Evolutionary conservation across 2,888 invertebrate genomes (phyloP).

Genomic region (Hoplodrina ambigua): DNA sequence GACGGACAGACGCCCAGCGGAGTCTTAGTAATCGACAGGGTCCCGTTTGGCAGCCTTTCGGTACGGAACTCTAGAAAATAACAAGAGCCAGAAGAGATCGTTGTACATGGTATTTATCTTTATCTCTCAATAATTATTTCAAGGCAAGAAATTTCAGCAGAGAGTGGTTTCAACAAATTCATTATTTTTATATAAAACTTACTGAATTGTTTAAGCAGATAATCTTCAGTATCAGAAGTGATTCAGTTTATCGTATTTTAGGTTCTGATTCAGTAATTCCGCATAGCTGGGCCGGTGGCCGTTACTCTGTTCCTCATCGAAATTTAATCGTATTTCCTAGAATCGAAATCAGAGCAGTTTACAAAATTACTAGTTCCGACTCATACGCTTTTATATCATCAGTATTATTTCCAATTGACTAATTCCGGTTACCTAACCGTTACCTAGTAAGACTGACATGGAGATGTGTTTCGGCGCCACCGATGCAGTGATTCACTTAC

Average conservation of each 20-base stretch:
- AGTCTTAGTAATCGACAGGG: no score
- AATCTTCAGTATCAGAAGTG: slow-evolving; percentile 6
- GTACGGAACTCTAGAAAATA: background rate
- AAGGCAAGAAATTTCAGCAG: no score
- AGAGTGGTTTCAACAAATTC: background rate
- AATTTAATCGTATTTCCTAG: slow-evolving; percentile 44
- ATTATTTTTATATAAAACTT: slow-evolving; percentile 1
- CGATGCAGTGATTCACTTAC: slow-evolving; percentile 57
- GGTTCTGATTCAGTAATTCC: slow-evolving; percentile 40
- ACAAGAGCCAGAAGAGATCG: background rate
- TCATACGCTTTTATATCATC: slow-evolving; percentile 41
- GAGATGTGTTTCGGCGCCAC: slow-evolving; percentile 47
- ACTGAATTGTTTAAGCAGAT: slow-evolving; percentile 24
- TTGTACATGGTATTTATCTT: no score
- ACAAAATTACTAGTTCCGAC: slow-evolving; percentile 38
- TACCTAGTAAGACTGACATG: slow-evolving; percentile 19
- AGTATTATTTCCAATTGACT: slow-evolving; percentile 47
- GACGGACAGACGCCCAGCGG: no score
- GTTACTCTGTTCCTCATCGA: slow-evolving; percentile 22
- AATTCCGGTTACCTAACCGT: slow-evolving; percentile 25
- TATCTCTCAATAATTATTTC: no score
- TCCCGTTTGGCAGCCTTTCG: no score
- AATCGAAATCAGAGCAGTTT: slow-evolving; percentile 40
- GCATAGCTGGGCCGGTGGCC: slow-evolving; percentile 26
- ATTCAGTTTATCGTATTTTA: slow-evolving; percentile 40